Base-by-base conservation (phyloP, 2,113 vertebrate species). In the Zingel zingel region DNA sequence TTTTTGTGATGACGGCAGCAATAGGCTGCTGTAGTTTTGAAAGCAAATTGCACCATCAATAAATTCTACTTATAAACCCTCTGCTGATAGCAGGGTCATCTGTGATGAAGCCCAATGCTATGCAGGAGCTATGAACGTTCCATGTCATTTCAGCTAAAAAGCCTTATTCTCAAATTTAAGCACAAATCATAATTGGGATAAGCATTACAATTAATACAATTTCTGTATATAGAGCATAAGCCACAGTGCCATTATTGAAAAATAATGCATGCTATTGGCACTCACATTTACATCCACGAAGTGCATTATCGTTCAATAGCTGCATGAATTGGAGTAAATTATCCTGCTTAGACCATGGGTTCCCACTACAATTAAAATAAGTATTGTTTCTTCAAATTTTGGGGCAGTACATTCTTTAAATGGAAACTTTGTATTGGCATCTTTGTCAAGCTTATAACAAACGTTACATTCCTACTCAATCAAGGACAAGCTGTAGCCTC, bases 251-350 rank as follows among this genome's bases (percentile, higher is more conserved):
- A 1, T 45, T 54, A 30, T 57, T 56, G 6, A n/a, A 53, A 21
- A 65, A 47, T 27, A 56, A 66, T 54, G 5, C 50, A 75, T 33
- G 10, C 30, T 43, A 51, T 23, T 36, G 50, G 30, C n/a, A 21
- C n/a, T 50, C 23, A 64, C 50, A 48, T 58, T 21, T 54, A 10
- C 21, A 21, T 62, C 59, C 47, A 47, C 62, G 47, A 54, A 58
- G 43, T 50, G 21, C 39, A 58, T 77, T 67, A 67, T 50, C 33
- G 7, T 18, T 67, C 11, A 57, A 47, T 66, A 66, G 10, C 62
- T 76, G 23, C 23, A 56, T 16, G 27, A 8, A 18, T 33, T 33
- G 30, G 30, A 45, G 10, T 56, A 27, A 4, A 57, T 58, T 23
- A 33, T 48, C 21, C 45, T 68, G 43, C 21, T 59, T 59, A 58